phyloP scores from a whole-genome alignment of 1,140 invertebrate genomes.

The Agrilus planipennis region DNA sequence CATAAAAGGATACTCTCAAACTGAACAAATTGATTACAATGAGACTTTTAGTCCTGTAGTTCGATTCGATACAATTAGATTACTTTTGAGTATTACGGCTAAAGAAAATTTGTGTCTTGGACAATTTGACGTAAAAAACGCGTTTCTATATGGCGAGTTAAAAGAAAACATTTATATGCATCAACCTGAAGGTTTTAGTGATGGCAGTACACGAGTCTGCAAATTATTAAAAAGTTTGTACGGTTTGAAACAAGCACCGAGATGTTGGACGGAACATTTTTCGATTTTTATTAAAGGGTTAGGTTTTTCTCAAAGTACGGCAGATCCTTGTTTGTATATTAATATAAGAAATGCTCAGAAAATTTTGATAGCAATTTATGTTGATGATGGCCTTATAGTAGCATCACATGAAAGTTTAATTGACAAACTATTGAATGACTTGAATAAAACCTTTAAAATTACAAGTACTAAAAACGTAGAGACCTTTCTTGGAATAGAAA shows the following conservation, averaged over 20 bases:
- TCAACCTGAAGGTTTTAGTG: slow-evolving; percentile 29
- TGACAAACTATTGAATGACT: too few species aligned
- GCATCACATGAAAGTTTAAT: too few species aligned
- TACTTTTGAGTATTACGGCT: slow-evolving; percentile 18
- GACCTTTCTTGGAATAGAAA: too few species aligned
- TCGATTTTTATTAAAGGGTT: slow-evolving; percentile 14
- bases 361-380: neutral
- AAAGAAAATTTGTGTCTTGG: slow-evolving; percentile 1
- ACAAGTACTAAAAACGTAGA: too few species aligned
- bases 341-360: neutral
- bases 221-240: slow-evolving; percentile 30
- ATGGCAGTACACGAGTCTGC: slow-evolving; percentile 18
- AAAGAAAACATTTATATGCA: slow-evolving; percentile 34
- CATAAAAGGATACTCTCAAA: neutral
- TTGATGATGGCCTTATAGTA: slow-evolving; percentile 3
- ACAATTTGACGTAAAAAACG: slow-evolving; percentile 9
- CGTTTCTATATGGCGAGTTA: slow-evolving; percentile 32
- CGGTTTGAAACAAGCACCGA: too few species aligned
- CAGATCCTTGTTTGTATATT: slow-evolving; percentile 21
- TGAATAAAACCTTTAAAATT: too few species aligned
- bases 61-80: slow-evolving; percentile 18
- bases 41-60: slow-evolving; percentile 29
- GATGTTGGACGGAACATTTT: slow-evolving; percentile 23
- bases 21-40: slow-evolving; percentile 18
- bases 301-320: slow-evolving; percentile 14